phyloP scores from a whole-genome alignment of 2,113 vertebrate genomes.

The Zootoca vivipara region DNA sequence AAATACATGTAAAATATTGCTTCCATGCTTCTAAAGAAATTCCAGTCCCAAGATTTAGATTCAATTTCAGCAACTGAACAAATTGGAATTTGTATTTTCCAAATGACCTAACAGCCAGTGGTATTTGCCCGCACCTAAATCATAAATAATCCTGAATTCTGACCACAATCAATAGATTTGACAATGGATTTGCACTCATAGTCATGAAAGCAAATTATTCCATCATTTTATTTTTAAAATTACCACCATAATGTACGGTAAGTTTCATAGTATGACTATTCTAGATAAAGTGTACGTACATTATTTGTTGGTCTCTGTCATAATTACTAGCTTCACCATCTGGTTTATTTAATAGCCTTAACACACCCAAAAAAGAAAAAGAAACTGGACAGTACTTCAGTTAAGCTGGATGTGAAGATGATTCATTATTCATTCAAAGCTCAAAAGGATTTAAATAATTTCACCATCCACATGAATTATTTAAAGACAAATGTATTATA shows the following conservation, averaged over 20 bases:
- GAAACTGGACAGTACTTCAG: conserved; percentile 12
- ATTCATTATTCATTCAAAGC: conserved; percentile 53
- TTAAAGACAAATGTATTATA: neutral
- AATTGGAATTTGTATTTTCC: no score
- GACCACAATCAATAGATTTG: neutral
- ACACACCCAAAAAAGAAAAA: neutral
- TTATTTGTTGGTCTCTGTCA: neutral
- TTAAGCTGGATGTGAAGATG: conserved; percentile 32
- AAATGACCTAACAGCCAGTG: no score
- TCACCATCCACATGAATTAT: conserved; percentile 41
- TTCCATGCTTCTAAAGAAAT: neutral
- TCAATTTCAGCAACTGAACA: neutral
- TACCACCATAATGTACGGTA: neutral
- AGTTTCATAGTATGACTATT: neutral
- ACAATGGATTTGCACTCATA: neutral
- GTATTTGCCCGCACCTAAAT: neutral
- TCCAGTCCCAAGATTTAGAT: neutral
- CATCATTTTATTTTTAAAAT: neutral
- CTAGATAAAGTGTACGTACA: neutral
- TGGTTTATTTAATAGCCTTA: neutral
- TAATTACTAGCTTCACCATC: neutral
- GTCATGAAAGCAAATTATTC: neutral
- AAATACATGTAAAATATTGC: neutral
- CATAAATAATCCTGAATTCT: neutral
- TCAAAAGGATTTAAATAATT: conserved; percentile 21